Base-by-base conservation (phyloP, 1,140 invertebrate species). In the Drosophila sturtevanti region DNA sequence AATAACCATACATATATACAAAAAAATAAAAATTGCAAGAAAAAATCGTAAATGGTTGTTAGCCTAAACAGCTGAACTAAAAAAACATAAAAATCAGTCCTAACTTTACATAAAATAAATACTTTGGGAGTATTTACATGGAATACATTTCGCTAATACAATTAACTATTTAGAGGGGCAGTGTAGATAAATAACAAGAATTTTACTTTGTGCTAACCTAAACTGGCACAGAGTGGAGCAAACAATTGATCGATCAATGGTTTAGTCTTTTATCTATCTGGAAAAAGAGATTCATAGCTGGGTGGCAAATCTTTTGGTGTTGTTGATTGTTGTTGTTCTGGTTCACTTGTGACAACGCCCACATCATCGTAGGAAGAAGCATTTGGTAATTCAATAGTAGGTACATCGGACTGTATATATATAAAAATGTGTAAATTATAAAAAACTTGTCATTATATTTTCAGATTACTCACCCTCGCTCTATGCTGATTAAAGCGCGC, bases 261-360 rank as follows among this genome's bases (percentile, higher is more conserved):
- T 31, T 16, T 10, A 22, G 48, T 48, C 62, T 63, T 58, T 91
- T 91, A 91, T 90, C 90, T 91, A n/a, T 91, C 90, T 7, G 90
- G 90, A 55, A 91, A 91, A 0, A 91, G 68, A 14, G 89, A 91
- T 67, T 91, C 91, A 60, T 91, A 91, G 63, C 90, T 91, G 6
- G 91, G 91, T 14, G 91, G 90, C 51, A 90, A 64, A 77, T 91
- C 90, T 71, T 91, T 91, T n/a, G 90, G 89, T 14, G 90, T 81
- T 41, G 74, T 63, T 5, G 79, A 81, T 27, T 75, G 80, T 22
- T 70, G 69, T 24, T 72, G 85, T 55, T 78, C 54, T 7, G 62
- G 56, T 52, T 72, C 68, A 54, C 75, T 67, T 27, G 22, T 63
- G 64, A 27, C 51, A 54, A 71, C 31, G 12, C 63, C 24, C 35